Percentiles rank a stretch among this genome's conserved stretches.
phyloP scores from a whole-genome alignment of 1,140 invertebrate genomes.

The Nomia melanderi region DNA sequence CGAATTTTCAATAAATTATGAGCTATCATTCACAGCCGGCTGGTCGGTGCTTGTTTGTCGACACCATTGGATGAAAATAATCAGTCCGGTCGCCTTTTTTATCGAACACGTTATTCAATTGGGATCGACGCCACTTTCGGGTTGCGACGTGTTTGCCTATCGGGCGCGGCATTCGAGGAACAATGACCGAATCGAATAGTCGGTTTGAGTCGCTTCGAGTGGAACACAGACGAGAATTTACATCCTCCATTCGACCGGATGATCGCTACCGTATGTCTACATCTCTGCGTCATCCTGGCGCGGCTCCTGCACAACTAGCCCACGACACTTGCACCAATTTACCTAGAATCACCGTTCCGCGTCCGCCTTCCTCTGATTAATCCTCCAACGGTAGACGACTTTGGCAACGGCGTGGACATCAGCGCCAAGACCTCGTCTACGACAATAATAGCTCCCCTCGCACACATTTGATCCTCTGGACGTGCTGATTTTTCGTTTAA shows the following conservation, averaged over 20 bases:
- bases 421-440: neutral
- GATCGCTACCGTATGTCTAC: slow-evolving; percentile 64
- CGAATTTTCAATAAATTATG: slow-evolving; percentile 32
- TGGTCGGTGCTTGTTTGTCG: slow-evolving; percentile 3
- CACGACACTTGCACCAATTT: slow-evolving; percentile 60
- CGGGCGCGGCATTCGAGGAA: neutral
- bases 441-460: neutral
- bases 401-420: neutral
- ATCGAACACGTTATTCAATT: neutral
- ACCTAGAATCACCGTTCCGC: slow-evolving; percentile 42
- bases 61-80: neutral
- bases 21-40: slow-evolving; percentile 24
- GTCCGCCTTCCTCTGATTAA: slow-evolving; percentile 34
- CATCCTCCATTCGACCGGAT: slow-evolving; percentile 50
- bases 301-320: slow-evolving; percentile 12
- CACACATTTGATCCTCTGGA: neutral
- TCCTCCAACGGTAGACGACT: neutral
- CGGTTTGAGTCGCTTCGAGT: slow-evolving; percentile 37
- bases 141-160: neutral
- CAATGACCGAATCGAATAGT: slow-evolving; percentile 36
- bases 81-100: neutral
- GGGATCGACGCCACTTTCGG: too few relatives aligned
- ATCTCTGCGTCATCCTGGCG: slow-evolving; percentile 35
- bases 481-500: too few relatives aligned
- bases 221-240: slow-evolving; percentile 58